Evolutionary conservation across 2,888 invertebrate species (phyloP).

Genomic region (Acholoe squamosa): DNA sequence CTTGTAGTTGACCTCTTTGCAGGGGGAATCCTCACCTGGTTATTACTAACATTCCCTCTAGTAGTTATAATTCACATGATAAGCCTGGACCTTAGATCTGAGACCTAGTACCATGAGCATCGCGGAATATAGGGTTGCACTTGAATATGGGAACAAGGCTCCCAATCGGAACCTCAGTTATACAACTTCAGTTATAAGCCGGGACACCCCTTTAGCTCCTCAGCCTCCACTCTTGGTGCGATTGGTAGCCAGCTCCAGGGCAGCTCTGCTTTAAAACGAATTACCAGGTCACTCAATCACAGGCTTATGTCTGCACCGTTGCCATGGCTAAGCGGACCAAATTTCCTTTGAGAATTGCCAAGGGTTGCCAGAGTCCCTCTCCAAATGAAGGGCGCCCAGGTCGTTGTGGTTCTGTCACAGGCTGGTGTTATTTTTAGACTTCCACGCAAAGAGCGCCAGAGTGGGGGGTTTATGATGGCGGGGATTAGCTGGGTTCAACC

Average conservation of each 20-base stretch:
- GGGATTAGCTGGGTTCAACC: not conserved
- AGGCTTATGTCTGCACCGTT: constrained; percentile 3
- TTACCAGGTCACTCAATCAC: constrained; percentile 41
- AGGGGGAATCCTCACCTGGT: not conserved
- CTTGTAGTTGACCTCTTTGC: not conserved
- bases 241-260: not conserved
- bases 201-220: not conserved
- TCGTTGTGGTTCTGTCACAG: not conserved
- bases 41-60: not conserved
- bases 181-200: not conserved
- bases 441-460: not conserved
- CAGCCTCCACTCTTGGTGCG: not conserved
- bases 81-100: too few relatives aligned
- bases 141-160: not conserved
- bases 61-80: too few relatives aligned
- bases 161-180: not conserved
- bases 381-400: not conserved
- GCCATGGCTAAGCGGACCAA: constrained; percentile 23
- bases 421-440: not conserved
- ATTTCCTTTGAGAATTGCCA: constrained; percentile 44
- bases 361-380: not conserved
- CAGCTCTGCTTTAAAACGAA: constrained; percentile 33
- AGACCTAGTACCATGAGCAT: too few relatives aligned
- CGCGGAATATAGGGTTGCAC: not conserved
- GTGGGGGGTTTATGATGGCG: not conserved